phyloP scores from a whole-genome alignment of 1,140 invertebrate genomes.

The Tenebrio molitor region DNA sequence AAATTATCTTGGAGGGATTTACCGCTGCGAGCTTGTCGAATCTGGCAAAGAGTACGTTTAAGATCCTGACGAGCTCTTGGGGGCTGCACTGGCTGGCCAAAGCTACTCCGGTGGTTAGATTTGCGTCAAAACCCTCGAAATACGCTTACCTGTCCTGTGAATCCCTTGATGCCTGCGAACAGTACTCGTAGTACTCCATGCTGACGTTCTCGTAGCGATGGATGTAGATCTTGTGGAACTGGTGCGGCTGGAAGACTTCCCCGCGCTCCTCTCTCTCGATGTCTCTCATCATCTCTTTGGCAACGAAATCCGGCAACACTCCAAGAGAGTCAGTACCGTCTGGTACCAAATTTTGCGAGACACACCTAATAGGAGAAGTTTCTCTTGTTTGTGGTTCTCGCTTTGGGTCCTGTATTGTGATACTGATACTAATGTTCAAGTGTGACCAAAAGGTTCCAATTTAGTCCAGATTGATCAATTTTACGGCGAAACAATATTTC shows the following conservation, averaged over 20 bases:
- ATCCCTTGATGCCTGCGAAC: conserved; percentile 98
- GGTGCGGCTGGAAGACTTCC: conserved; percentile 80
- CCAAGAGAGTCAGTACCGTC: neutral
- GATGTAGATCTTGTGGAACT: conserved; percentile 98
- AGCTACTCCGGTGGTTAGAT: too few species aligned
- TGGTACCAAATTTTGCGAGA: neutral
- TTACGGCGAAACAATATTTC: conserved; percentile 70
- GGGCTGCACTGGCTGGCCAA: conserved; percentile 91
- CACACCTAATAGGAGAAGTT: conserved; percentile 86
- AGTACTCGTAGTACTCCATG: too few species aligned
- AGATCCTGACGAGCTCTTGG: conserved; percentile 92
- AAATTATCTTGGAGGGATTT: conserved; percentile 64
- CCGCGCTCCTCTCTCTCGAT: conserved; percentile 82
- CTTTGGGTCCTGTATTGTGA: conserved; percentile 92
- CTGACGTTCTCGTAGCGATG: conserved; percentile 97
- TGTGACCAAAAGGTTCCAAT: conserved; percentile 62
- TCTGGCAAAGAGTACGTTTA: conserved; percentile 97
- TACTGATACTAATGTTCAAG: too few species aligned
- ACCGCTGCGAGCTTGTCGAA: conserved; percentile 96
- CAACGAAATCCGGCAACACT: conserved; percentile 97
- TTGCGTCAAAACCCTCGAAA: too few species aligned
- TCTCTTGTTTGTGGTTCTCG: conserved; percentile 96
- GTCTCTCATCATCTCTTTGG: conserved; percentile 93
- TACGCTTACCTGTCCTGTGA: too few species aligned
- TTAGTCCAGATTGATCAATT: conserved; percentile 73